phyloP scores from a whole-genome alignment of 2,888 invertebrate genomes.

The Xylocampa areola region DNA sequence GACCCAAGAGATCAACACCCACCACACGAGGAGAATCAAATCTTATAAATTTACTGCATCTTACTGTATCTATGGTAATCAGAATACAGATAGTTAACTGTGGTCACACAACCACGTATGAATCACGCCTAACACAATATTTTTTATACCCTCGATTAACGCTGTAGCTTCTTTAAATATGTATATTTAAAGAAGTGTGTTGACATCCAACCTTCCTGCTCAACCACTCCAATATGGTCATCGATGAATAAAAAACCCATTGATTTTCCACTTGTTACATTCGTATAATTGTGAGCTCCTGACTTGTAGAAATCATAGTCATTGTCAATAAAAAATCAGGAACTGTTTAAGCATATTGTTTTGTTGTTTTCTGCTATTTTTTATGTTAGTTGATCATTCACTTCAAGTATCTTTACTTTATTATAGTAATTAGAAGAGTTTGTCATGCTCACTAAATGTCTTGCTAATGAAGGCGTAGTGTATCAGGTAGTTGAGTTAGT shows the following conservation, averaged over 20 bases:
- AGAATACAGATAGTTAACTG: not conserved
- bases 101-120: constrained; percentile 15
- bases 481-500: no score
- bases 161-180: no score
- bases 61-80: not conserved
- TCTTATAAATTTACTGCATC: no score
- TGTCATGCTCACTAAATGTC: no score
- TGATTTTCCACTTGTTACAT: constrained; percentile 40
- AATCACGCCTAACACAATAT: constrained; percentile 12
- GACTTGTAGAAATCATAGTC: constrained; percentile 46
- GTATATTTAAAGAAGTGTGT: constrained; percentile 40
- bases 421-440: no score
- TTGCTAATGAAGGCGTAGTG: no score
- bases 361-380: constrained; percentile 10
- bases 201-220: constrained; percentile 52
- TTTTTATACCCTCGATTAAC: constrained; percentile 33
- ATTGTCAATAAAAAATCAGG: constrained; percentile 42
- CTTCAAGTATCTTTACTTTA: no score
- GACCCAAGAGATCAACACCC: no score
- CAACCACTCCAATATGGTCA: constrained; percentile 46
- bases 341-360: constrained; percentile 25
- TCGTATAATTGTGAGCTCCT: constrained; percentile 44
- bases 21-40: no score
- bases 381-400: constrained; percentile 37
- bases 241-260: constrained; percentile 48